Percentiles rank a stretch among this genome's conserved stretches.
Evolutionary conservation across 1,140 invertebrate species (phyloP).

Genomic region (Hestina assimilis): DNA sequence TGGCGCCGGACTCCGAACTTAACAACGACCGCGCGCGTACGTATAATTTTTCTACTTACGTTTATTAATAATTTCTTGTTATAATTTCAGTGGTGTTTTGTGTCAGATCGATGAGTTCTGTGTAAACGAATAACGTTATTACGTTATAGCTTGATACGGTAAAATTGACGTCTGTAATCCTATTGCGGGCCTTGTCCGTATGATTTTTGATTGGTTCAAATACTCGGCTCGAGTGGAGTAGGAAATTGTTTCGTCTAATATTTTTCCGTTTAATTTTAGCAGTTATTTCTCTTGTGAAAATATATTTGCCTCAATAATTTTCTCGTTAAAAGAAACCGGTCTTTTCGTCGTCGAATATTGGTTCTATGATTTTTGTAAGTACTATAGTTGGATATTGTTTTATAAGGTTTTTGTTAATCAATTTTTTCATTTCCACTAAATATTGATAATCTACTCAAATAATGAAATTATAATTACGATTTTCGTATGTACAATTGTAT

Average conservation of each 20-base stretch:
- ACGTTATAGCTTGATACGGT: too few species aligned
- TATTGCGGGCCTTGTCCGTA: neutral
- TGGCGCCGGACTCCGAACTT: constrained; percentile 36
- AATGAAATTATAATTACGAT: too few species aligned
- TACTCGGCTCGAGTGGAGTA: neutral
- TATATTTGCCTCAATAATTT: too few species aligned
- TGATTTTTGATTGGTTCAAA: neutral
- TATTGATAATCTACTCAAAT: too few species aligned
- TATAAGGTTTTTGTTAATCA: too few species aligned
- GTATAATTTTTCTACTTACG: constrained; percentile 34
- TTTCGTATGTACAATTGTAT: too few species aligned
- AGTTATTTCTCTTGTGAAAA: too few species aligned
- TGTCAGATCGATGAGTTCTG: constrained; percentile 19
- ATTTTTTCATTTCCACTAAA: too few species aligned
- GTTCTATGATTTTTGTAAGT: too few species aligned
- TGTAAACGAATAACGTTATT: constrained; percentile 4
- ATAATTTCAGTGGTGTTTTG: constrained; percentile 14
- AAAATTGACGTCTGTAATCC: neutral
- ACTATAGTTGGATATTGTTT: too few species aligned
- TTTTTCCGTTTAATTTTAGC: neutral
- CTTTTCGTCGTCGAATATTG: too few species aligned
- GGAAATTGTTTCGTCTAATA: neutral
- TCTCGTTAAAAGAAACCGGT: too few species aligned
- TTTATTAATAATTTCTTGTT: constrained; percentile 12
- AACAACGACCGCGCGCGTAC: constrained; percentile 61